Percentiles rank a stretch among this genome's conserved stretches.
Evolutionary conservation across 2,888 invertebrate genomes (phyloP).

Genomic region (Thumatha senex): DNA sequence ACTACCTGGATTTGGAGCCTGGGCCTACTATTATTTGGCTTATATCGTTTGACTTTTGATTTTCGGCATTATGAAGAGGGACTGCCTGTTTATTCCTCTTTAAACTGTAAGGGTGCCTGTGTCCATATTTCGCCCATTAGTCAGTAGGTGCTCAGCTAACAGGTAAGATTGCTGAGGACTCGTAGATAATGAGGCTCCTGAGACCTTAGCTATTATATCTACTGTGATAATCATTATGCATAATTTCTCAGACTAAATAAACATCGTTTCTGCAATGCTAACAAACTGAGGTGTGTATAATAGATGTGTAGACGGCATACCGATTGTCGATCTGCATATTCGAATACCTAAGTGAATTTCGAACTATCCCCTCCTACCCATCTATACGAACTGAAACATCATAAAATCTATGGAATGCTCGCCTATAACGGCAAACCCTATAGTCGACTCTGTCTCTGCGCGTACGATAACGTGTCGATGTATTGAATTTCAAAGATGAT

Average conservation of each 20-base stretch:
- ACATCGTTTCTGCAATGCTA: slow-evolving; percentile 43
- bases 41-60: too few relatives aligned
- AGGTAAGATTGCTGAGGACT: too few relatives aligned
- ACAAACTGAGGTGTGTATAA: slow-evolving; percentile 46
- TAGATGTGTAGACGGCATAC: slow-evolving; percentile 54
- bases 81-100: too few relatives aligned
- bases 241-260: slow-evolving; percentile 38
- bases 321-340: slow-evolving; percentile 70
- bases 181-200: too few relatives aligned
- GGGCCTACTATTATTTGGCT: too few relatives aligned
- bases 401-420: slow-evolving; percentile 49
- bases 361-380: slow-evolving; percentile 56
- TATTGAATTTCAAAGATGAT: slow-evolving; percentile 81
- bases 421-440: slow-evolving; percentile 55
- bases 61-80: too few relatives aligned
- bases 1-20: too few relatives aligned
- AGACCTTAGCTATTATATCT: too few relatives aligned
- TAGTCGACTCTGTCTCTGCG: slow-evolving; percentile 21
- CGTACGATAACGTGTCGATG: slow-evolving; percentile 67
- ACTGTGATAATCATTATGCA: slow-evolving; percentile 25
- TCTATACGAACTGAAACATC: slow-evolving; percentile 69
- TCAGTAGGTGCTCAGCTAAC: too few relatives aligned
- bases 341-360: slow-evolving; percentile 72
- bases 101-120: too few relatives aligned
- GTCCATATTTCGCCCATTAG: too few relatives aligned